Conservation (phyloP, 2,113 vertebrate species). For the Callipepla californica region DNA sequence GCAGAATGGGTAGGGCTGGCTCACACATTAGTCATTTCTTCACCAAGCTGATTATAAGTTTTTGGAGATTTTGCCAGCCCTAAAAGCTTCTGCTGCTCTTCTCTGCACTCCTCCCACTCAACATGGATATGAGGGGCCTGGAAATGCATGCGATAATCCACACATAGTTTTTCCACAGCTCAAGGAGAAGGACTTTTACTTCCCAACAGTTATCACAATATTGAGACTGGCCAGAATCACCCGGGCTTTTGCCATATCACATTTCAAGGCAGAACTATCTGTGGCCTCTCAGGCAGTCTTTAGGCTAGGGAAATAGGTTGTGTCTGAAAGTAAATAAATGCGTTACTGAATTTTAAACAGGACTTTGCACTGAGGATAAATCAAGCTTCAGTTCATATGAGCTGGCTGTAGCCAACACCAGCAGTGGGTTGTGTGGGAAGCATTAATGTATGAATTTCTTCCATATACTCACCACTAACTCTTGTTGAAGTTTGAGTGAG, state of each 20-base stretch:
- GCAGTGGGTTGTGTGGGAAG: not conserved
- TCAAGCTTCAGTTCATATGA: constrained; percentile 14
- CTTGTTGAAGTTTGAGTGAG: not conserved
- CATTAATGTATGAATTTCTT: not conserved
- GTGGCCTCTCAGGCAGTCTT: constrained; percentile 50
- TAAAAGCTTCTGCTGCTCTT: not conserved
- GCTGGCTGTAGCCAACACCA: not conserved
- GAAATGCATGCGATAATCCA: not conserved
- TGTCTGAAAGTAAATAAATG: not conserved
- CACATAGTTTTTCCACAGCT: not conserved
- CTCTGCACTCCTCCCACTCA: not conserved
- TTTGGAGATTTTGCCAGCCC: not conserved
- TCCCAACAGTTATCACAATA: not conserved
- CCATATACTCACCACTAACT: not conserved
- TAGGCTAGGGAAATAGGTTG: constrained; percentile 21
- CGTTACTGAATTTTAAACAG: constrained; percentile 29
- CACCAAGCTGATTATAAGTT: not conserved
- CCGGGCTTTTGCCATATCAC: constrained; percentile 34
- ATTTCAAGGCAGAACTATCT: constrained; percentile 68
- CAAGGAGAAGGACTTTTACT: not conserved
- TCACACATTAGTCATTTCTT: not conserved
- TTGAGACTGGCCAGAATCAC: constrained; percentile 19
- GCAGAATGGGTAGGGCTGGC: not conserved
- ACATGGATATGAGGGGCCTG: not conserved
- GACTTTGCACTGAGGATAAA: constrained; percentile 46